Base-by-base conservation (phyloP, 2,888 invertebrate genomes). In the Fissipunctia ypsillon region DNA sequence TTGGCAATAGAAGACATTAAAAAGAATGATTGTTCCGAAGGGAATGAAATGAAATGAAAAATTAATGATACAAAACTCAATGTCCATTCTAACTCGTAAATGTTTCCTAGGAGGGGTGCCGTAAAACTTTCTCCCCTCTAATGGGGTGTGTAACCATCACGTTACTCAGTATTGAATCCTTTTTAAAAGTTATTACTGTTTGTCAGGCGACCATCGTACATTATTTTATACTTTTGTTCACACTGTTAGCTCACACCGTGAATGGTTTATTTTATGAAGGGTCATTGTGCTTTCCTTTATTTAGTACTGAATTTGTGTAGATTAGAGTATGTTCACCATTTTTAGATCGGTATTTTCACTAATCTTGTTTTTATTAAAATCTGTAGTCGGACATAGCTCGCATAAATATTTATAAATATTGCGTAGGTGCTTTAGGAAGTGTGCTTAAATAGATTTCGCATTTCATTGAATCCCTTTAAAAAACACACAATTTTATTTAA, bases 141-240 rank as follows among this genome's bases (percentile, higher is more conserved):
- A 80, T 72, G 63, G 72, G 72, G 59, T 65, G 78, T 79, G 80
- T 59, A 50, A 67, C 77, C 57, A 82, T 56, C 82, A 59, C 78
- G 54, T 68, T 80, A 78, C 63, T 56, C 52, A 69, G 77, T 67
- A 68, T 57, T 45, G 43, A 70, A 60, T 64, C 78, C 66, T 60
- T 52, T 71, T 68, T 72, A 14, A 64, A 66, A 71, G 64, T 83
- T 73, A 83, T 80, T 68, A 52, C 60, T 38, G 45, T 83, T 83
- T 61, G 83, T 80, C 83, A 82, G 64, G 83, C 80, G 64, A 80
- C 1, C 66, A 10, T 52, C 28, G 25, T 54, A 12, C 19, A 52
- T 38, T 63, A 52, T 38, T 63, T 60, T 59, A 54, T 70, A 67
- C 41, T 38, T 54, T 70, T 31, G 77, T 66, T 81, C 60, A 56